These are phyloP conservation scores for Centropus bengalensis DNA, from an alignment of 2,113 vertebrate genomes.

Conservation along the genomic window DNA sequence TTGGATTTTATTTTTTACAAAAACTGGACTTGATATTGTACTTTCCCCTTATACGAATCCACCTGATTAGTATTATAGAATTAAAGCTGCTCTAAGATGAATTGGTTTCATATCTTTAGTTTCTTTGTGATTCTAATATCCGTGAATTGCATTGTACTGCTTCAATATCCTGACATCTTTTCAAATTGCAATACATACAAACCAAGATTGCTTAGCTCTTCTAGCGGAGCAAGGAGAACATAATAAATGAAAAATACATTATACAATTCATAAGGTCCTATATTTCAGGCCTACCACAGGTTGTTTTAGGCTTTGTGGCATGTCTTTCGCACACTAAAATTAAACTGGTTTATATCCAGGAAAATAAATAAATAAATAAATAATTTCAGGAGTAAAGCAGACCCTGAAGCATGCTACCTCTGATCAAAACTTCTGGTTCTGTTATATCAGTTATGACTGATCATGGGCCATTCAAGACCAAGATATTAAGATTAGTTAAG, in stretches of 20 bases:
- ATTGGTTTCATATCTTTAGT: not conserved
- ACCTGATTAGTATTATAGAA: not conserved
- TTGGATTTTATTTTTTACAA: slow-evolving; percentile 14
- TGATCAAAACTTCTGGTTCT: not conserved
- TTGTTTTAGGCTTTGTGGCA: not conserved
- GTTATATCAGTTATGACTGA: not conserved
- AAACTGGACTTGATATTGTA: not conserved
- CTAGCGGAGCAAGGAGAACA: not conserved
- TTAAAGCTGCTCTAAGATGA: not conserved
- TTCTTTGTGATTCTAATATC: not conserved
- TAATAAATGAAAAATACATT: not conserved
- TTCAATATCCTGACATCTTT: not conserved
- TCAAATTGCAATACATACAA: not conserved
- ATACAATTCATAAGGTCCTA: not conserved
- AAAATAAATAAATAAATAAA: not conserved
- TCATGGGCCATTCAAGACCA: not conserved
- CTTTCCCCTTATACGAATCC: not conserved
- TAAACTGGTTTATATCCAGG: not conserved
- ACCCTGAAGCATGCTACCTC: not conserved
- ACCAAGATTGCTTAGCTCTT: not conserved
- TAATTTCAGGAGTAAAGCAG: not conserved
- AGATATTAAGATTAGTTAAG: not conserved
- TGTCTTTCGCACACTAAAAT: not conserved
- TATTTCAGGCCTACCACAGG: not conserved
- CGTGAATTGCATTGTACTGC: not conserved